A percentile compares a stretch with the other conserved stretches of the same genome.
Evolutionary conservation across 2,888 invertebrate genomes (phyloP).

Genomic region (Oconnorella tubifera): DNA sequence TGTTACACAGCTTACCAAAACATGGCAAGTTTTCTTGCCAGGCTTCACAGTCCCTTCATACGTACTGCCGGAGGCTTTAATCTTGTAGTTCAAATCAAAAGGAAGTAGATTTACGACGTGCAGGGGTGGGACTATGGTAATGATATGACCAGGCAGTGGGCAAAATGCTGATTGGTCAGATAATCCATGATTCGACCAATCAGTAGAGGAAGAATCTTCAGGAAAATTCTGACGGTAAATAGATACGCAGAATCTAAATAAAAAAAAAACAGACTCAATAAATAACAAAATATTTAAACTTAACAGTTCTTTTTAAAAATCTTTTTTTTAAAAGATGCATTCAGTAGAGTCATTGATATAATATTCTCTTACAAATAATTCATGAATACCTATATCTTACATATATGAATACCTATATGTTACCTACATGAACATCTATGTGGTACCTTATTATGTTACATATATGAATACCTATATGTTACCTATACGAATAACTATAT

Average conservation of each 20-base stretch:
- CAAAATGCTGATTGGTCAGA: not conserved
- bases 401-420: too few relatives aligned
- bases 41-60: conserved; percentile 54
- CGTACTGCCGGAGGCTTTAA: conserved; percentile 42
- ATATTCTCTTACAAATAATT: too few relatives aligned
- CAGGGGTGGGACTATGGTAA: conserved; percentile 79
- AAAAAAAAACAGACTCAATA: not conserved
- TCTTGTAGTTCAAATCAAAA: conserved; percentile 56
- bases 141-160: conserved; percentile 75
- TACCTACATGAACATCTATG: too few relatives aligned
- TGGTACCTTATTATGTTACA: too few relatives aligned
- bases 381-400: too few relatives aligned
- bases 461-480: too few relatives aligned
- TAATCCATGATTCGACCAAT: not conserved
- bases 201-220: conserved; percentile 56
- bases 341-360: too few relatives aligned
- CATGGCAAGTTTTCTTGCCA: conserved; percentile 56
- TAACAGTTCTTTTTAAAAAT: too few relatives aligned
- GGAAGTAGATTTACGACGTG: conserved; percentile 83
- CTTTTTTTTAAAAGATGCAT: too few relatives aligned
- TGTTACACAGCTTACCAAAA: conserved; percentile 53
- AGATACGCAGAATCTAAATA: conserved; percentile 71
- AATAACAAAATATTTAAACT: too few relatives aligned
- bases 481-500: too few relatives aligned
- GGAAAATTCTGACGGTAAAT: conserved; percentile 79